phyloP scores from a whole-genome alignment of 1,140 invertebrate species.

The Arctopsyche grandis region DNA sequence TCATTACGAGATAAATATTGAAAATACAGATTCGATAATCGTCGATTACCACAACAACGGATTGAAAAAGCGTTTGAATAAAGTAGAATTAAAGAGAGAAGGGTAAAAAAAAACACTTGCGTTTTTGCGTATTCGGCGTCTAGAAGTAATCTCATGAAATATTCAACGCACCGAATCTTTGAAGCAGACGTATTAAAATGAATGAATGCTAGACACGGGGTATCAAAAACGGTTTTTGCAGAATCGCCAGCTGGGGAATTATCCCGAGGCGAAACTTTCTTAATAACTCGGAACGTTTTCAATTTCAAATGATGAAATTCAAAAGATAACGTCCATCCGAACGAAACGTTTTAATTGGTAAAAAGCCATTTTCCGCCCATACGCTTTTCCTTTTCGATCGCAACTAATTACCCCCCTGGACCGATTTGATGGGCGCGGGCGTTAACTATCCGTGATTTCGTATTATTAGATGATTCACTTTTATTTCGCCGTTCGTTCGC shows the following conservation, averaged over 20 bases:
- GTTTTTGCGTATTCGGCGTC: slow-evolving; percentile 2
- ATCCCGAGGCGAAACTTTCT: slow-evolving; percentile 25
- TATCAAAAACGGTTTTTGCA: slow-evolving; percentile 13
- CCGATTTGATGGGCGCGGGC: background rate
- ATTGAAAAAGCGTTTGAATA: background rate
- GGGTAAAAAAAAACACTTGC: background rate
- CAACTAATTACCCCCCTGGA: background rate
- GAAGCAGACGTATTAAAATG: slow-evolving; percentile 22
- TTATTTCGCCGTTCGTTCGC: background rate
- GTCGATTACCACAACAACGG: background rate
- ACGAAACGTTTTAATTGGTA: slow-evolving; percentile 30
- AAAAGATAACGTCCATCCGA: slow-evolving; percentile 24
- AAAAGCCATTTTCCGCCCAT: slow-evolving; percentile 19
- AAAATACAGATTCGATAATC: background rate
- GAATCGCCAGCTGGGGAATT: slow-evolving; percentile 31
- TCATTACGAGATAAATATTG: slow-evolving; percentile 1
- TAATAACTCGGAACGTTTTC: slow-evolving; percentile 32
- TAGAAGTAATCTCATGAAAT: slow-evolving; percentile 27
- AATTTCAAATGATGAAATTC: slow-evolving; percentile 31
- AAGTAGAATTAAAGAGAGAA: background rate
- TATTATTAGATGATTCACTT: background rate
- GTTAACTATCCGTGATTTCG: background rate
- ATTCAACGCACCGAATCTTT: slow-evolving; percentile 28
- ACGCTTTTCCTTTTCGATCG: slow-evolving; percentile 6
- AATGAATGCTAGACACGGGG: slow-evolving; percentile 28